Conservation (phyloP, 1,140 invertebrate genomes). For the Ooceraea biroi region DNA sequence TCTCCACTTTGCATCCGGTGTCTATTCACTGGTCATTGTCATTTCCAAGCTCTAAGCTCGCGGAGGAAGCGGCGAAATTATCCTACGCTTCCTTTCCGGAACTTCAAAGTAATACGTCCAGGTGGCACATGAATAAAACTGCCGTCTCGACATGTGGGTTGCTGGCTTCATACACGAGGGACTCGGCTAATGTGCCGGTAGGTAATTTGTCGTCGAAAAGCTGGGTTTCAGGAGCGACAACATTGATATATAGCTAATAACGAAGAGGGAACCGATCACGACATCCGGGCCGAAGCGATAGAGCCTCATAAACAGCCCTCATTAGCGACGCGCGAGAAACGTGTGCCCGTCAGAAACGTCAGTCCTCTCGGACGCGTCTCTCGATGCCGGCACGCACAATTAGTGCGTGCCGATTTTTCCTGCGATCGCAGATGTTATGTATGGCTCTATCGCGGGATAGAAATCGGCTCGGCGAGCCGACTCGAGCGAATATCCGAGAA, state of each 20-base stretch:
- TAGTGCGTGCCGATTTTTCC: constrained; percentile 14
- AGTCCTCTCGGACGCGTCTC: no score
- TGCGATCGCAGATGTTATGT: constrained; percentile 21
- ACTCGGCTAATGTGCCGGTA: constrained; percentile 70
- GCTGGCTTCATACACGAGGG: constrained; percentile 76
- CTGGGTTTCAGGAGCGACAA: constrained; percentile 18
- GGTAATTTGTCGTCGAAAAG: constrained; percentile 4
- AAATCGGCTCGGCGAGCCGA: constrained; percentile 4
- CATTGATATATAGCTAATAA: background rate
- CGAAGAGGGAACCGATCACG: background rate
- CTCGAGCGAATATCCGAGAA: background rate
- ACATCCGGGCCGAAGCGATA: no score
- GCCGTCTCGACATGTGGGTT: constrained; percentile 73
- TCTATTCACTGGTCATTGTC: constrained; percentile 58
- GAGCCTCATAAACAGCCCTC: background rate
- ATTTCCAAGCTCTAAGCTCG: constrained; percentile 32
- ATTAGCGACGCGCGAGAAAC: constrained; percentile 13
- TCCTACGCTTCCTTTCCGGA: constrained; percentile 24
- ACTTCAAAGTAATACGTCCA: constrained; percentile 58
- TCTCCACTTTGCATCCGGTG: background rate
- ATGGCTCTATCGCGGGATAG: constrained; percentile 34
- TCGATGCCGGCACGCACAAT: constrained; percentile 7
- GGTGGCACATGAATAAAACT: constrained; percentile 73
- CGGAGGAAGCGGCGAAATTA: constrained; percentile 68
- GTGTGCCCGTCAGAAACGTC: no score